Percentiles rank a stretch among this genome's conserved stretches.
phyloP scores from a whole-genome alignment of 37 sponge, comb jelly and placozoan species.

The Eunapius fragilis region DNA sequence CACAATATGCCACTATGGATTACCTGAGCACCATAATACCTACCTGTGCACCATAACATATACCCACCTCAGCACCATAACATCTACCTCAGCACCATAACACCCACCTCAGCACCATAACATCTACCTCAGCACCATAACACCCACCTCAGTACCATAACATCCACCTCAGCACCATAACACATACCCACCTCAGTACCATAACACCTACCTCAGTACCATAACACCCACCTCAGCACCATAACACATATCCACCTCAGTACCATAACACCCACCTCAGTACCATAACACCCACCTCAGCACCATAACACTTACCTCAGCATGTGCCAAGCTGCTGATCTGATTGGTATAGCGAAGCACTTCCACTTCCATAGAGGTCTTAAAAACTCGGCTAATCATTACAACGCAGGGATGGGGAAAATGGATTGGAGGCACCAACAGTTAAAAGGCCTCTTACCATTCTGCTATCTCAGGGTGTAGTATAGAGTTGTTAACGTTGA shows the following conservation, averaged over 20 bases:
- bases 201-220: no score
- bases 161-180: no score
- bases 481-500: conserved; percentile 75
- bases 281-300: no score
- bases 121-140: no score
- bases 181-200: no score
- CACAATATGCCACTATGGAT: no score
- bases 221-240: no score
- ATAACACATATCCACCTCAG: background rate
- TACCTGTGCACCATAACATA: no score
- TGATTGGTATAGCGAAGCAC: conserved; percentile 86
- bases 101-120: conserved; percentile 73
- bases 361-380: conserved; percentile 82
- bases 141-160: no score
- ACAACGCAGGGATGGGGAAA: background rate
- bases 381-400: conserved; percentile 89
- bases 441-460: conserved; percentile 69
- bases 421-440: background rate
- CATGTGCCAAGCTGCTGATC: conserved; percentile 92
- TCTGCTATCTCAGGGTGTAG: conserved; percentile 90
- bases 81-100: no score
- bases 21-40: no score
- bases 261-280: background rate
- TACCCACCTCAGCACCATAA: no score
- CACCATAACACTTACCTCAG: conserved; percentile 44